Conservation (phyloP, 1,140 invertebrate species). For the Parapsyche elsis region DNA sequence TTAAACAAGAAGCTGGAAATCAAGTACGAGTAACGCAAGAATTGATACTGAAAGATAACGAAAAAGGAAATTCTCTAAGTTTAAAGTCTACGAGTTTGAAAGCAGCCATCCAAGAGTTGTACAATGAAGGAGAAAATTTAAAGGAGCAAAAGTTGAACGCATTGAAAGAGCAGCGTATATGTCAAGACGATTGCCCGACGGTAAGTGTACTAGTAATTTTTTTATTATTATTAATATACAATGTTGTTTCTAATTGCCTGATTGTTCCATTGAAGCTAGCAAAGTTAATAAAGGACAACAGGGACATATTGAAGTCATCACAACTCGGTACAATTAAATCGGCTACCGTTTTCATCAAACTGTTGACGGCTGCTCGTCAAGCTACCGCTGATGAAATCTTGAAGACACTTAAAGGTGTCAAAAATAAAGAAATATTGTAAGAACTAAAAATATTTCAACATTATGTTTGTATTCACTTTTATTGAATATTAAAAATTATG, state of each 20-base stretch:
- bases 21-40: constrained; percentile 64
- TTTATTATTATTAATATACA: constrained; percentile 3
- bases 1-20: constrained; percentile 69
- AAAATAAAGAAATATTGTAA: constrained; percentile 68
- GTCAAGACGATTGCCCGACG: constrained; percentile 66
- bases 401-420: constrained; percentile 70
- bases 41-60: constrained; percentile 59
- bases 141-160: constrained; percentile 44
- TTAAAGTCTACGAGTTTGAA: constrained; percentile 52
- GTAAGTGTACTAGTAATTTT: constrained; percentile 59
- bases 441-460: constrained; percentile 52
- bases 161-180: constrained; percentile 52
- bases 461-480: constrained; percentile 12
- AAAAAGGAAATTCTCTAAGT: constrained; percentile 36
- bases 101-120: constrained; percentile 54
- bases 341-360: constrained; percentile 72
- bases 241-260: constrained; percentile 16
- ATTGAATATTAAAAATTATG: neutral
- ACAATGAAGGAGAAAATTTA: constrained; percentile 53
- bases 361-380: constrained; percentile 71
- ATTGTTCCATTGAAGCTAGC: constrained; percentile 58
- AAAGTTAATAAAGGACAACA: constrained; percentile 68
- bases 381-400: constrained; percentile 71
- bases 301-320: constrained; percentile 65
- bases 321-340: constrained; percentile 73